Evolutionary conservation across 2,888 invertebrate species (phyloP).

Genomic region (Conops quadrifasciatus): DNA sequence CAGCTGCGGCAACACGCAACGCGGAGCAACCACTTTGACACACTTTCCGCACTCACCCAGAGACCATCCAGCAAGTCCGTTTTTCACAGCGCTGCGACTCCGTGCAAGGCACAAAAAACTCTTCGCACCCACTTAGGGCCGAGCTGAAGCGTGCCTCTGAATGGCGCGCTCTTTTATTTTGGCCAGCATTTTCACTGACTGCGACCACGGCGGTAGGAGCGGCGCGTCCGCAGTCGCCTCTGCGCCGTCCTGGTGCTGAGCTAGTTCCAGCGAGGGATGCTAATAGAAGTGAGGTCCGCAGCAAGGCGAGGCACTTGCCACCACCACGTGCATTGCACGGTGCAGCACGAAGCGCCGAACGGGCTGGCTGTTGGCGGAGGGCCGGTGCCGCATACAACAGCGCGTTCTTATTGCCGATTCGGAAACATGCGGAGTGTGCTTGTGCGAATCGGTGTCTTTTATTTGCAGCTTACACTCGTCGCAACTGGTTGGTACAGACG

Average conservation of each 20-base stretch:
- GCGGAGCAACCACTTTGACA: constrained; percentile 36
- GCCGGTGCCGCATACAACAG: neutral
- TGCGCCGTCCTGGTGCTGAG: neutral
- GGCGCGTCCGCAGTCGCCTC: neutral
- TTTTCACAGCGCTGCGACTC: constrained; percentile 21
- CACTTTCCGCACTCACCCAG: constrained; percentile 36
- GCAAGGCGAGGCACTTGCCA: neutral
- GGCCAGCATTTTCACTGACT: neutral
- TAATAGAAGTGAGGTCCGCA: constrained; percentile 27
- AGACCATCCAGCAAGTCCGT: constrained; percentile 10
- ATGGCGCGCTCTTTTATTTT: constrained; percentile 22
- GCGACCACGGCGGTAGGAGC: neutral
- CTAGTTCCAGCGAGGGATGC: constrained; percentile 9
- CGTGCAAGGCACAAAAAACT: constrained; percentile 27
- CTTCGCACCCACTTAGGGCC: constrained; percentile 33
- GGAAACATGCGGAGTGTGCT: neutral
- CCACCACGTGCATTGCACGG: constrained; percentile 15
- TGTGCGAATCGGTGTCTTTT: constrained; percentile 1
- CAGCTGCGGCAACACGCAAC: neutral
- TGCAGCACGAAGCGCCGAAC: constrained; percentile 16
- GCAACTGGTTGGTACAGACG: neutral
- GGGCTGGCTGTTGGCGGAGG: neutral
- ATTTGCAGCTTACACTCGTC: constrained; percentile 6
- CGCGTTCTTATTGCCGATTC: constrained; percentile 8
- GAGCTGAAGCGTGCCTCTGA: constrained; percentile 19